A percentile compares a stretch with the other conserved stretches of the same genome.
Conservation (phyloP, 1,140 invertebrate genomes). For the Agrypnia vestita region DNA sequence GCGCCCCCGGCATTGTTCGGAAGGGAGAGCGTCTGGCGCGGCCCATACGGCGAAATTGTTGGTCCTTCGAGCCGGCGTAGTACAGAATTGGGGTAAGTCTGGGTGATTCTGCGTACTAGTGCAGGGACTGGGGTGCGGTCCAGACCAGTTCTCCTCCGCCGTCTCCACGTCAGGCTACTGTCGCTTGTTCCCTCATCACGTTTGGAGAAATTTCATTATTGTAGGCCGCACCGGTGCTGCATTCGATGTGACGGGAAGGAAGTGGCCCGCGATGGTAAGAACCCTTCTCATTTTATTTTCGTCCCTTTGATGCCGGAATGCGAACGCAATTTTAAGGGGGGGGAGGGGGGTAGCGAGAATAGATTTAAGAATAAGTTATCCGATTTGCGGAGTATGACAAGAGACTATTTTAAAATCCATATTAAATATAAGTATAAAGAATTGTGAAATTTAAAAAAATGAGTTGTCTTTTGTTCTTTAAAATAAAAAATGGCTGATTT, state of each 20-base stretch:
- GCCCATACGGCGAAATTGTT: not conserved
- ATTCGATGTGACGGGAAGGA: constrained; percentile 18
- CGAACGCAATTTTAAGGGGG: not conserved
- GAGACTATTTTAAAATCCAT: no score
- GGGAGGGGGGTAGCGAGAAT: constrained; percentile 19
- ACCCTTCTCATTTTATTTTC: not conserved
- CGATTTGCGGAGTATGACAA: no score
- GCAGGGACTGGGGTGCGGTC: constrained; percentile 37
- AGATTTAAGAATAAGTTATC: no score
- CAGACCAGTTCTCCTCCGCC: constrained; percentile 36
- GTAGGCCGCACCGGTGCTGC: not conserved
- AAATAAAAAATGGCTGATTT: no score
- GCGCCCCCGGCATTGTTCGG: constrained; percentile 12
- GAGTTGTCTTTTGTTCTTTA: no score
- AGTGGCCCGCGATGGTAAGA: not conserved
- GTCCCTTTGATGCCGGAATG: not conserved
- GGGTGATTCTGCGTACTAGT: constrained; percentile 47
- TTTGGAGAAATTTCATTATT: constrained; percentile 11
- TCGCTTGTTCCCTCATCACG: constrained; percentile 34
- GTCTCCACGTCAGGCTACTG: constrained; percentile 7
- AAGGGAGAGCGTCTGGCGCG: not conserved
- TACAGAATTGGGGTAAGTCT: constrained; percentile 34
- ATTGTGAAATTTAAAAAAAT: no score
- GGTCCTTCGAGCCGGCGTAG: not conserved
- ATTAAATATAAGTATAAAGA: no score